Conservation (phyloP, 2,888 invertebrate genomes). For the Poecilobothrus nobilitatus region DNA sequence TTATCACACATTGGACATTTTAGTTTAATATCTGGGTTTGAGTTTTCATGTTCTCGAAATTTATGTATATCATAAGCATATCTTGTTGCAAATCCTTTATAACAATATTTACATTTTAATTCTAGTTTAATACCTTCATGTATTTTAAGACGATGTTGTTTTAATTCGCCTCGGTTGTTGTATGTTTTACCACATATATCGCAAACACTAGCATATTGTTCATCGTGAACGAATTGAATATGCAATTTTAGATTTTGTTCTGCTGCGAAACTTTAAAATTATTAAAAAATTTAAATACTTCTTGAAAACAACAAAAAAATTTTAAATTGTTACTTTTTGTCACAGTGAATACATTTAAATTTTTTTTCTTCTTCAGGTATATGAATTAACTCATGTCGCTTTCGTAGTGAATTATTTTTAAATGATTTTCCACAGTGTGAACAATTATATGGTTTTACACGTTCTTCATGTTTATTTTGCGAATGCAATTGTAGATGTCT, state of each 20-base stretch:
- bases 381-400: not conserved
- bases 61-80: not conserved
- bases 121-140: not conserved
- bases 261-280: not conserved
- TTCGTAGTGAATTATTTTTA: too few species aligned
- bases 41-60: not conserved
- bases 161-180: not conserved
- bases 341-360: not conserved
- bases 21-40: not conserved
- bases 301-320: too few species aligned
- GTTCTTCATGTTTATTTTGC: too few species aligned
- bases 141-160: not conserved
- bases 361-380: not conserved
- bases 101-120: not conserved
- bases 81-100: not conserved
- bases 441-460: too few species aligned
- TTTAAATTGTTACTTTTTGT: not conserved
- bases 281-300: not conserved
- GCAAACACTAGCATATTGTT: constrained; percentile 26
- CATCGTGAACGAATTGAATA: not conserved
- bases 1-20: not conserved
- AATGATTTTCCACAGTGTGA: too few species aligned
- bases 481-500: too few species aligned
- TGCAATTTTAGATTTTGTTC: not conserved
- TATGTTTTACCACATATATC: constrained; percentile 34